These are phyloP conservation scores for Stratiomys singularior DNA, from an alignment of 2,888 invertebrate genomes.

Conservation along the genomic window DNA sequence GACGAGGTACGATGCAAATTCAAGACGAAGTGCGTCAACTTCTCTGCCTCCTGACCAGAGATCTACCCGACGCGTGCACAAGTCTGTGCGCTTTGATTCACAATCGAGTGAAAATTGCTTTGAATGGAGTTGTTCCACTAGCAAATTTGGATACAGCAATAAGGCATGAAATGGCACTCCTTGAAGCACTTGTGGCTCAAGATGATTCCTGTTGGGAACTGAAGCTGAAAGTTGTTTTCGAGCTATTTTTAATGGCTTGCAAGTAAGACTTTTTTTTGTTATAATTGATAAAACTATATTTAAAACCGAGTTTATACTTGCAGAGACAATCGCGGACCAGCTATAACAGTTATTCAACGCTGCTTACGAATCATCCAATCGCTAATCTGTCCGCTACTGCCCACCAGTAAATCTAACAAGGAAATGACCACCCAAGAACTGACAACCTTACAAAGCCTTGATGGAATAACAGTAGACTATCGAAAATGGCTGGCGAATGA, in stretches of 20 bases:
- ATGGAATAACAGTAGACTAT: conserved; percentile 77
- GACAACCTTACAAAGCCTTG: conserved; percentile 68
- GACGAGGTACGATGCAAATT: conserved; percentile 84
- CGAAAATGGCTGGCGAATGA: conserved; percentile 80
- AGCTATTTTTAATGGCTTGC: conserved; percentile 84
- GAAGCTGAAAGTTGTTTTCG: conserved; percentile 87
- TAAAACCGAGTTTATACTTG: neutral
- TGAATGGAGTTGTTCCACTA: conserved; percentile 80
- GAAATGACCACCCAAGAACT: conserved; percentile 68
- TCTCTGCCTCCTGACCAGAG: conserved; percentile 87
- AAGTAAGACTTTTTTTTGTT: conserved; percentile 60
- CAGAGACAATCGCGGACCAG: conserved; percentile 79
- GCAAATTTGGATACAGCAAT: conserved; percentile 80
- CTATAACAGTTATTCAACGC: conserved; percentile 90
- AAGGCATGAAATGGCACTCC: conserved; percentile 87
- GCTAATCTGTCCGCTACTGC: conserved; percentile 76
- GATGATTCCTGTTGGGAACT: conserved; percentile 97
- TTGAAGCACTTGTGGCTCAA: conserved; percentile 88
- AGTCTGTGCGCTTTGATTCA: conserved; percentile 73
- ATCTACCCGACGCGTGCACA: conserved; percentile 83
- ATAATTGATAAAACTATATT: too few relatives aligned
- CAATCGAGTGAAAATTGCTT: conserved; percentile 83
- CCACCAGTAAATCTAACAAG: conserved; percentile 69
- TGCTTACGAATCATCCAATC: conserved; percentile 91
- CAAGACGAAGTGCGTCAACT: conserved; percentile 91